Base-by-base conservation (phyloP, 92 coral and sea anemone species). In the Muricea muricata region DNA sequence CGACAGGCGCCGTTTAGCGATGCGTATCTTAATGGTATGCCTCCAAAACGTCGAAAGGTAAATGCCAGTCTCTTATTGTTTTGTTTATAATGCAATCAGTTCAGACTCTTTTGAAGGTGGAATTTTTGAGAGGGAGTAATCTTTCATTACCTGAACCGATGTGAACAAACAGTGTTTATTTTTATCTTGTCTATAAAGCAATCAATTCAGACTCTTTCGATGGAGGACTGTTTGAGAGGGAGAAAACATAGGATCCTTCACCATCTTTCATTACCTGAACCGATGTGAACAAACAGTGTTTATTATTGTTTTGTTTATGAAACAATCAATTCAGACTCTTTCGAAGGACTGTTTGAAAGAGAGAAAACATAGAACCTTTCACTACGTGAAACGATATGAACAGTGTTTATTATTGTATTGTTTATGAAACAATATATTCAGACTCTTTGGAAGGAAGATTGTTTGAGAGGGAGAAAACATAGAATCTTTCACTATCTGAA, bases 1-100 rank as follows among this genome's bases (percentile, higher is more conserved):
- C 88, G 92, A n/a, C 99, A 93, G 82, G 92, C 95, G 32, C 97
- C 99, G 13, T 93, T 93, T 89, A 96, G 99, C 47, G 99, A 96
- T 83, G 99, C 97, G 0, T 96, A 96, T 89, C 88, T 93, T 37
- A 93, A 88, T 42, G 99, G 99, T n/a, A 85, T 92, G 40, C 99
- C 99, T 7, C 93, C 99, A 21, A 96, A 96, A 76, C 92, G 97
- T 73, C 90, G 99, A 33, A 93, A 92, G 98, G 95, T 90, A 68
- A 40, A n/a, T n/a, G n/a, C 73, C 39, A 48, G 6, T 9, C n/a
- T 10, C 11, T 55, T 20, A 30, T 8, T 20, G 4, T 13, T 46
- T 20, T 46, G 21, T 39, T 50, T 1, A 13, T 55, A 31, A 4
- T 13, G 12, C 14, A 9, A 45, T 17, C 50, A 45, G 14, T 45